Evolutionary conservation across 2,888 invertebrate genomes (phyloP).

Genomic region (Cheilosia soror): DNA sequence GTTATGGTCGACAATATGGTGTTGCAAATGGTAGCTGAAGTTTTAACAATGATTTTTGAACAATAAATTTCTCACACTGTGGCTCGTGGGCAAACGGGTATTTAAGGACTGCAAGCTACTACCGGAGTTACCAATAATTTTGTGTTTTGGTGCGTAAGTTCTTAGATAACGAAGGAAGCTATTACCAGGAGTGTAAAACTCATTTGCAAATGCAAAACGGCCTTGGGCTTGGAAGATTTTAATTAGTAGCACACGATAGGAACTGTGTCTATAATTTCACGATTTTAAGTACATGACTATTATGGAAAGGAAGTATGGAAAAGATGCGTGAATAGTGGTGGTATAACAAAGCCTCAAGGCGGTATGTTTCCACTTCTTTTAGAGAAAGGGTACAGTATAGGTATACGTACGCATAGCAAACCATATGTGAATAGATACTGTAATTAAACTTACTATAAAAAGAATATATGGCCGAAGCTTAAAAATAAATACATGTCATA

Average conservation of each 20-base stretch:
- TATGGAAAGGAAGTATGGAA: not conserved
- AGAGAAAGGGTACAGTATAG: not conserved
- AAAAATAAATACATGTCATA: too few species aligned
- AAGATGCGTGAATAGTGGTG: not conserved
- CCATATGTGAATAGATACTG: too few species aligned
- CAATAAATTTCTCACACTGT: slow-evolving; percentile 44
- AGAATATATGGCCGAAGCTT: too few species aligned
- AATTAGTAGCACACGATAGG: not conserved
- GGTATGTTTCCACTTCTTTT: not conserved
- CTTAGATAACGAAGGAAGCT: not conserved
- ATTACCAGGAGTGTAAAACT: not conserved
- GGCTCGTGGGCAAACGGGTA: slow-evolving; percentile 39
- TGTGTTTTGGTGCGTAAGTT: not conserved
- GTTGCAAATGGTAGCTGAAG: slow-evolving; percentile 17
- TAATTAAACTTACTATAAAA: too few species aligned
- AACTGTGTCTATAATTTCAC: not conserved
- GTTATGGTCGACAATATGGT: slow-evolving; percentile 21
- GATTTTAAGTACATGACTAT: not conserved
- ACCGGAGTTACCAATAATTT: slow-evolving; percentile 7
- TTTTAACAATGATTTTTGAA: slow-evolving; percentile 36
- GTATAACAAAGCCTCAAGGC: not conserved
- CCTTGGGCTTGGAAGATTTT: not conserved
- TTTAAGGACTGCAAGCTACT: slow-evolving; percentile 38
- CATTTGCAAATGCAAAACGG: not conserved
- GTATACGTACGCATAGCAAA: not conserved